Evolutionary conservation across 2,797 vertebrate species (phyloP), one percentile per base, ranked within the genome.

Genomic region (Gymnodraco acuticeps): DNA sequence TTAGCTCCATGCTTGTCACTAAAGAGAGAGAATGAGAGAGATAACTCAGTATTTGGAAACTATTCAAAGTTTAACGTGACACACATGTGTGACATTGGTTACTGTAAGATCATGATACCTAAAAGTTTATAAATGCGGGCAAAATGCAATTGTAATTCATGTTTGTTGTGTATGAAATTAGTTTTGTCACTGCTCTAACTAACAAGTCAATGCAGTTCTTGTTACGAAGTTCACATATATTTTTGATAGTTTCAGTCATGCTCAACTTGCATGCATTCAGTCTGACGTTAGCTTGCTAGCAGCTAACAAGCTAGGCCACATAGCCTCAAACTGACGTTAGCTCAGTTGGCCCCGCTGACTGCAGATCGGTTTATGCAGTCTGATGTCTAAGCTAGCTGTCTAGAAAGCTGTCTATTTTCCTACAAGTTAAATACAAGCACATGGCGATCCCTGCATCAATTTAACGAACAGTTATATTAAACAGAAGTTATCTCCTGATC

Each of bases 1-100:
- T 99, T 79, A 99, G 94, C 84, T 99, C 98, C 98, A 99, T 99
- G 86, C 55, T 92, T 1, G 63, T 48, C 74, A 51, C 73, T 84
- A 19, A 12, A 56, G n/a, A 15, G 3, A 55, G 7, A 51, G 0
- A 77, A 53, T 58, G 10, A 59, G 45, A 50, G 45, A 61, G 3
- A 31, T n/a, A 42, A 46, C 31, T 3, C 1, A 0, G 14, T 62
- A 12, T 15, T 14, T 47, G 14, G 15, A 19, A 20, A 31, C 23
- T 43, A 12, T 54, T 20, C 70, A 6, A 38, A 38, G 33, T 38
- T 38, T 38, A 38, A 38, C 33, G 7, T 13, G 16, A 43, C 73
- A 59, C 12, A 10, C 51, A 15, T 19, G 12, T 27, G 27, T 38
- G 33, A 38, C 33, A 38, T n/a, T 41, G 3, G 7, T 3, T 48